phyloP scores from a whole-genome alignment of 2,113 vertebrate genomes.

The Dolichallabes microphthalmus region DNA sequence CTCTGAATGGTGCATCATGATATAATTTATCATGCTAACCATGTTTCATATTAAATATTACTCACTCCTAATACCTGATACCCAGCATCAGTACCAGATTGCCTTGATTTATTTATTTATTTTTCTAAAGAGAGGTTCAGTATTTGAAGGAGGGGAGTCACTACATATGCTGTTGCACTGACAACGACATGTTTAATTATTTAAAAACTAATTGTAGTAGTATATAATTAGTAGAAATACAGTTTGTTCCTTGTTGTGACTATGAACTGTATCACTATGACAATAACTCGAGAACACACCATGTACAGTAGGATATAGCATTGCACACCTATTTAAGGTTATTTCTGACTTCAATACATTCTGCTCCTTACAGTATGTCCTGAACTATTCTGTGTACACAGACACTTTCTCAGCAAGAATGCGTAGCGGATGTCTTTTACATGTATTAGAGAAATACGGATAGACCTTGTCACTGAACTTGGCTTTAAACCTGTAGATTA shows the following conservation, averaged over 20 bases:
- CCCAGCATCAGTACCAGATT: neutral
- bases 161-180: neutral
- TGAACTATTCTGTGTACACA: slow-evolving; percentile 52
- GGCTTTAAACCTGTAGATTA: slow-evolving; percentile 59
- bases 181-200: neutral
- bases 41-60: neutral
- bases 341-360: neutral
- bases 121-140: neutral
- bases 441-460: slow-evolving; percentile 61
- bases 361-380: neutral
- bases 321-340: neutral
- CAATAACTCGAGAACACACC: neutral
- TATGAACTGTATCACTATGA: neutral
- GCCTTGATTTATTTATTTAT: neutral
- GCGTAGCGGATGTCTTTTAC: slow-evolving; percentile 55
- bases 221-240: neutral
- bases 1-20: neutral
- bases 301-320: neutral
- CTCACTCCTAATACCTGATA: too few relatives aligned
- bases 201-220: neutral
- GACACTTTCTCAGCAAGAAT: slow-evolving; percentile 57
- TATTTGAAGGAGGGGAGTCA: neutral
- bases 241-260: neutral
- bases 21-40: neutral
- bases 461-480: slow-evolving; percentile 56